phyloP scores from a whole-genome alignment of 92 coral and sea anemone genomes.

The Montipora capitata region DNA sequence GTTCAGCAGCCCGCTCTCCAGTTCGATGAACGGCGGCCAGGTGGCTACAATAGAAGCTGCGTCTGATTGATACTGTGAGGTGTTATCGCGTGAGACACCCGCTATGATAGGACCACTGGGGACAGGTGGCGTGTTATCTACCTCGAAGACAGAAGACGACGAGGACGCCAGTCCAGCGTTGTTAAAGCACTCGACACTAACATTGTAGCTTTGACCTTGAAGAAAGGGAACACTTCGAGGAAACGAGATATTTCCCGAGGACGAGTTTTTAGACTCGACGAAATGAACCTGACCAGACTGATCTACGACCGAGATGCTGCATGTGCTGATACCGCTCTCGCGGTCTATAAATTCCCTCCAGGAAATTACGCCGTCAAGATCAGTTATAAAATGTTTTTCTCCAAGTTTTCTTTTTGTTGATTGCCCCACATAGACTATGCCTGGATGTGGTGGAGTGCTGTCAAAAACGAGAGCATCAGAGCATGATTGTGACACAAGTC shows the following conservation, averaged over 20 bases:
- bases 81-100: constrained; percentile 66
- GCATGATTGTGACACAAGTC: constrained; percentile 88
- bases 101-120: constrained; percentile 61
- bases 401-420: neutral
- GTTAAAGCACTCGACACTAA: constrained; percentile 77
- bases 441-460: constrained; percentile 81
- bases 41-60: constrained; percentile 63
- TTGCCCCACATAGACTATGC: constrained; percentile 70
- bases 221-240: constrained; percentile 31
- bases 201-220: constrained; percentile 56
- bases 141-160: constrained; percentile 58
- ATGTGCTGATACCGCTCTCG: constrained; percentile 87
- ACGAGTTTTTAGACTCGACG: constrained; percentile 9
- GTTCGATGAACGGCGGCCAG: constrained; percentile 88
- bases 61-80: constrained; percentile 73
- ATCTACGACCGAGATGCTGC: constrained; percentile 59
- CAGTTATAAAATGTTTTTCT: constrained; percentile 43
- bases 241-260: constrained; percentile 43
- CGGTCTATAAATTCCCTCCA: constrained; percentile 84
- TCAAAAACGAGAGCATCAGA: constrained; percentile 92
- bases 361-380: constrained; percentile 33
- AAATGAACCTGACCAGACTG: constrained; percentile 18
- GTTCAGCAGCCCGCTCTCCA: constrained; percentile 76
- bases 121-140: constrained; percentile 85
- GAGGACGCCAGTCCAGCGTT: constrained; percentile 82